Base-by-base conservation (phyloP, 2,888 invertebrate species). In the Erebia ligea region DNA sequence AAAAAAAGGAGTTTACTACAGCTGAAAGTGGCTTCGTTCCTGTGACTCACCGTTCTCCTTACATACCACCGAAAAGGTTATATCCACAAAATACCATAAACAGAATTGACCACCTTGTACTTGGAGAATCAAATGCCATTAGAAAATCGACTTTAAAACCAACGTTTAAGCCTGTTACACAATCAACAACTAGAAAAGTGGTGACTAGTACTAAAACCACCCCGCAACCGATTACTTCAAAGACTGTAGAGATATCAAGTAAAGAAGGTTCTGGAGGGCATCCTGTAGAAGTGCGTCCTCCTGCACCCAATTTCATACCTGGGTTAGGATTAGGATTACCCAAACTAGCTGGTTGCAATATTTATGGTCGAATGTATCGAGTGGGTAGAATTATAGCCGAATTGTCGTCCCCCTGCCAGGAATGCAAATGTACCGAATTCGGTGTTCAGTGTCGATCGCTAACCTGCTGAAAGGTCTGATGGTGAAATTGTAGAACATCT, bases 331-430 rank as follows among this genome's bases (percentile, higher is more conserved):
- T 94, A 15, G 95, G 96, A 50, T 87, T 96, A 66, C 88, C 97
- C 59, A 97, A 97, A 86, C 86, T 98, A 74, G 97, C 97, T 13
- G 98, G 98, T 0, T 98, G 98, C 84, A 98, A 98, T 88, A 98
- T 98, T 79, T 98, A 98, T 81, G 98, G 98, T 8, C 94, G 96
- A 75, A 98, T 98, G 96, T 98, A 98, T 86, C 94, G 96, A 34
- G 96, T 98, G 11, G 97, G 97, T 4, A 94, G 96, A 80, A 96
- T 97, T 77, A 97, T 98, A 78, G 94, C 96, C 1, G 97, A 98
- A 90, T 90, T 98, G 73, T 97, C 97, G 8, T 95, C 95, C 70
- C 95, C 96, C 15, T 98, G 98, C 87, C 94, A 96, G 77, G 96
- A 97, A 88, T 98, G 98, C 87, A 96, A 96, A 89, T 98, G 98